Evolutionary conservation across 1,140 invertebrate genomes (phyloP).

Genomic region (Mya arenaria): DNA sequence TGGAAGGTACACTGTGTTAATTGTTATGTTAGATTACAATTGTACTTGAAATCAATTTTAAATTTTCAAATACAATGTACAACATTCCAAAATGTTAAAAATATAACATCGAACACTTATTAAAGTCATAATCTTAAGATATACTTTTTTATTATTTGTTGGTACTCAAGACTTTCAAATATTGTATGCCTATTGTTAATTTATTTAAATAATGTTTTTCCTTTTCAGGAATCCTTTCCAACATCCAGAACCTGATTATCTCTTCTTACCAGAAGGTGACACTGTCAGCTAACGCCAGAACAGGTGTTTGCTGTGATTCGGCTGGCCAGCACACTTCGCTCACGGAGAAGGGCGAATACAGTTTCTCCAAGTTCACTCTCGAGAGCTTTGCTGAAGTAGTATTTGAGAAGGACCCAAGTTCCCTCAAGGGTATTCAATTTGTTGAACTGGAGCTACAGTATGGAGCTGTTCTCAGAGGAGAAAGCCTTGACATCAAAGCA

Average conservation of each 20-base stretch:
- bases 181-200: not conserved
- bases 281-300: constrained; percentile 66
- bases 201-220: not conserved
- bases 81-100: no score
- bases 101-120: no score
- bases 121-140: no score
- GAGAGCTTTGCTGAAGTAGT: constrained; percentile 64
- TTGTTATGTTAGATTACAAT: no score
- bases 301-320: constrained; percentile 60
- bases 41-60: no score
- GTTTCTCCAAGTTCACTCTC: constrained; percentile 69
- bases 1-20: constrained; percentile 62
- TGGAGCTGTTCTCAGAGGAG: constrained; percentile 59
- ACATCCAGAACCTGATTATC: constrained; percentile 69
- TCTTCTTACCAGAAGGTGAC: constrained; percentile 66
- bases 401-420: constrained; percentile 55
- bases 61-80: no score
- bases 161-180: no score
- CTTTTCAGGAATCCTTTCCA: constrained; percentile 69
- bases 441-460: constrained; percentile 69
- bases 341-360: constrained; percentile 65
- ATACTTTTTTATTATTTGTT: no score
- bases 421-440: constrained; percentile 62
- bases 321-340: constrained; percentile 58
- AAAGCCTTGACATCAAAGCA: constrained; percentile 62